Evolutionary conservation across 1,140 invertebrate species (phyloP).

Genomic region (Anoplolepis gracilipes): DNA sequence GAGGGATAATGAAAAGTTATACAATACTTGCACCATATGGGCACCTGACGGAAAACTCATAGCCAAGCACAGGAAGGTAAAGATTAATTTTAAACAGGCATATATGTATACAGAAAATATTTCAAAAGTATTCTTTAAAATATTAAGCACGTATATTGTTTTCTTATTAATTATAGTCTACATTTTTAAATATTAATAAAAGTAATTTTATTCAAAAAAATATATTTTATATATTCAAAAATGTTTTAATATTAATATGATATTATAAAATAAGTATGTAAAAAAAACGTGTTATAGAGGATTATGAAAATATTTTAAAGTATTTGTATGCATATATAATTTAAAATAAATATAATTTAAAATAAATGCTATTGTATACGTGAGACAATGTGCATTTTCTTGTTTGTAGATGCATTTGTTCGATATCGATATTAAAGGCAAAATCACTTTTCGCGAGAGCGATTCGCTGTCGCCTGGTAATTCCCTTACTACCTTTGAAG

Average conservation of each 20-base stretch:
- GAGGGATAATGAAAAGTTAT: slow-evolving; percentile 89
- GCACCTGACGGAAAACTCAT: slow-evolving; percentile 92
- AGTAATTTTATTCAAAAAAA: background rate
- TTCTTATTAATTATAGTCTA: background rate
- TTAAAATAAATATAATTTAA: background rate
- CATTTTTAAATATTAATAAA: background rate
- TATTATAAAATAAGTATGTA: background rate
- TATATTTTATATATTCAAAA: background rate
- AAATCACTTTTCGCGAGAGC: slow-evolving; percentile 97
- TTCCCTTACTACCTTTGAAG: slow-evolving; percentile 91
- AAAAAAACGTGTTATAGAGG: background rate
- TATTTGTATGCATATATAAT: background rate
- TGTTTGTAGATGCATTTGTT: slow-evolving; percentile 94
- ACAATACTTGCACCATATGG: slow-evolving; percentile 97
- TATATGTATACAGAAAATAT: background rate
- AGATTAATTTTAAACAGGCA: background rate
- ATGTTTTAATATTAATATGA: background rate
- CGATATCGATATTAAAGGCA: slow-evolving; percentile 97
- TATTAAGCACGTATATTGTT: background rate
- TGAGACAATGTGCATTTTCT: background rate
- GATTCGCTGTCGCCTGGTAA: slow-evolving; percentile 93
- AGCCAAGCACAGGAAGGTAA: slow-evolving; percentile 91
- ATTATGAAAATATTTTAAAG: background rate
- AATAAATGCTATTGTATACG: background rate
- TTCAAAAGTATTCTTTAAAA: background rate